Conservation (phyloP, 2,797 vertebrate genomes). For the Philypnodon macrostomus region DNA sequence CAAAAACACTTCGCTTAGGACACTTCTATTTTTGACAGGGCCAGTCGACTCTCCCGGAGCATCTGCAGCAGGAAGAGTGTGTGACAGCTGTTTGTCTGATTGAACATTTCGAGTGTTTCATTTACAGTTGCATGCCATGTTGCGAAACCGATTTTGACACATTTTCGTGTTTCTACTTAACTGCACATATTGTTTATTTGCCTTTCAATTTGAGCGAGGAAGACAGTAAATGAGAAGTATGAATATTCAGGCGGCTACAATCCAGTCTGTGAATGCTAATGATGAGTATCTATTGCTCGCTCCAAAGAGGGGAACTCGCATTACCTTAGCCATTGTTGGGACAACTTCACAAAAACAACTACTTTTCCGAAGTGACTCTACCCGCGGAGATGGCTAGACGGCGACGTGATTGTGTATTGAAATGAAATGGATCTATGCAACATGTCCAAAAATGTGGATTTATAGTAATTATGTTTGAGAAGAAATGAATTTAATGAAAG, state of each 20-base stretch:
- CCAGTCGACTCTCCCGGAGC: constrained; percentile 42
- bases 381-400: not conserved
- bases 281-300: constrained; percentile 6
- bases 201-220: constrained; percentile 39
- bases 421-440: constrained; percentile 9
- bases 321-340: constrained; percentile 3
- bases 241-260: constrained; percentile 20
- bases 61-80: constrained; percentile 47
- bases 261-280: constrained; percentile 2
- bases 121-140: constrained; percentile 65
- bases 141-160: constrained; percentile 61
- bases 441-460: constrained; percentile 8
- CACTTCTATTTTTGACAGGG: constrained; percentile 37
- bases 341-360: constrained; percentile 7
- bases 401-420: constrained; percentile 9
- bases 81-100: constrained; percentile 75
- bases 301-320: not conserved
- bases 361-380: constrained; percentile 4
- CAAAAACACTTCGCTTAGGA: constrained; percentile 22
- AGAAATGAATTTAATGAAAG: constrained; percentile 11
- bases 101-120: constrained; percentile 64
- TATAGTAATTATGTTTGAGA: constrained; percentile 4
- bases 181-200: constrained; percentile 62
- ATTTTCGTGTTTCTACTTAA: constrained; percentile 53
- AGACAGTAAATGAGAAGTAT: constrained; percentile 16